Evolutionary conservation across 2,113 vertebrate species (phyloP).

Genomic region (Trematocara variabile): DNA sequence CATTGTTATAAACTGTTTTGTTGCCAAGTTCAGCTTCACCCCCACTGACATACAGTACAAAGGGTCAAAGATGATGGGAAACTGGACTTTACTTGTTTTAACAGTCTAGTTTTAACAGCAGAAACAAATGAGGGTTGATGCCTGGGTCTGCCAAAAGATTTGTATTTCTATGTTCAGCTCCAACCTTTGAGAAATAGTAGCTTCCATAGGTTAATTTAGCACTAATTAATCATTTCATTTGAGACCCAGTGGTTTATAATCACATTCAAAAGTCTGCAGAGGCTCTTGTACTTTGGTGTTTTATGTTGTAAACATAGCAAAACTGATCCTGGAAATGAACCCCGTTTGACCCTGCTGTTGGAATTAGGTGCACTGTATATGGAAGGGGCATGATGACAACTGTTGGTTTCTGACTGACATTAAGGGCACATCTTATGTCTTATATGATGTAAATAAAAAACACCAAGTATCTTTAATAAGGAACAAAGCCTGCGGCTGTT

Average conservation of each 20-base stretch:
- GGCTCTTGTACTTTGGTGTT: neutral
- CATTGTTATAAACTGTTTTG: conserved; percentile 10
- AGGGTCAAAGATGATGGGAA: neutral
- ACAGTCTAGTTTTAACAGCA: conserved; percentile 16
- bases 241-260: neutral
- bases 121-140: conserved; percentile 1
- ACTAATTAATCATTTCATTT: neutral
- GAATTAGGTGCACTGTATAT: conserved; percentile 10
- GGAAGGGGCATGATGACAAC: conserved; percentile 23
- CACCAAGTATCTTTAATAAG: conserved; percentile 69
- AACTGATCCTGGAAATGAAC: conserved; percentile 7
- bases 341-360: conserved; percentile 11
- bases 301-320: neutral
- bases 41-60: neutral
- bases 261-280: neutral
- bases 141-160: neutral
- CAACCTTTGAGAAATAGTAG: neutral
- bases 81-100: neutral
- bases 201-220: neutral
- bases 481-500: conserved; percentile 36
- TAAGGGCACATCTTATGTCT: conserved; percentile 61
- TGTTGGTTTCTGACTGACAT: conserved; percentile 53
- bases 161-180: neutral
- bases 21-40: conserved; percentile 6
- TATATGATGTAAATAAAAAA: conserved; percentile 69